Base-by-base conservation (phyloP, 2,113 vertebrate species). In the Caloenas nicobarica region DNA sequence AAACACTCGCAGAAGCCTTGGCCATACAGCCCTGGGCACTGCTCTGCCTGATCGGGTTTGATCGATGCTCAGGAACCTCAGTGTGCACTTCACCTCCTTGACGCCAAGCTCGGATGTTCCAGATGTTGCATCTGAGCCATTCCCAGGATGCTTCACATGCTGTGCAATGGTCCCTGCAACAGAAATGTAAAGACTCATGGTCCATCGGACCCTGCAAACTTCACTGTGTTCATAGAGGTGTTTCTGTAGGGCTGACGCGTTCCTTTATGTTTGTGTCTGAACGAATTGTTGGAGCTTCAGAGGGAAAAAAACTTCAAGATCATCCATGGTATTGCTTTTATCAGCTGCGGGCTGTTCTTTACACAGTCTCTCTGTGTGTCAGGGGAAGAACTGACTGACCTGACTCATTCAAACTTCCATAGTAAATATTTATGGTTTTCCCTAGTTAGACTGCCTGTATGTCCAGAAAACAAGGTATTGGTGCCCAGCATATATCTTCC, bases 151-250 rank as follows among this genome's bases (percentile, higher is more conserved):
- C 14, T 4, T 53, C 42, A 44, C 1, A 1, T 0, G 0, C 16
- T 71, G 29, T 34, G 73, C 56, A 81, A 25, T 33, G 24, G 38
- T 33, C 48, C 58, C 70, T 90, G 73, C 40, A 54, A 48, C 36
- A 29, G 50, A 50, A 64, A 53, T 17, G 28, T 5, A 42, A 79
- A 60, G 53, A 40, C 36, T 44, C 0, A 0, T 53, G 21, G 44
- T 61, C 50, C 57, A 28, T 50, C 78, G 87, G 31, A 54, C 11
- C 40, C 58, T 66, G 40, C 13, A 33, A 54, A 62, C 8, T 13
- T 34, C 48, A 36, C 44, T 57, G 13, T 24, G 4, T 57, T 69
- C 40, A 50, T 0, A 34, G 33, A n/a, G 51, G 23, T 62, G 21
- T 25, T 31, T 51, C 36, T 69, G 58, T 16, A 73, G 58, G 36